Evolutionary conservation across 2,113 vertebrate species (phyloP), one percentile per base, ranked within the genome.

Genomic region (Pogona vitticeps): DNA sequence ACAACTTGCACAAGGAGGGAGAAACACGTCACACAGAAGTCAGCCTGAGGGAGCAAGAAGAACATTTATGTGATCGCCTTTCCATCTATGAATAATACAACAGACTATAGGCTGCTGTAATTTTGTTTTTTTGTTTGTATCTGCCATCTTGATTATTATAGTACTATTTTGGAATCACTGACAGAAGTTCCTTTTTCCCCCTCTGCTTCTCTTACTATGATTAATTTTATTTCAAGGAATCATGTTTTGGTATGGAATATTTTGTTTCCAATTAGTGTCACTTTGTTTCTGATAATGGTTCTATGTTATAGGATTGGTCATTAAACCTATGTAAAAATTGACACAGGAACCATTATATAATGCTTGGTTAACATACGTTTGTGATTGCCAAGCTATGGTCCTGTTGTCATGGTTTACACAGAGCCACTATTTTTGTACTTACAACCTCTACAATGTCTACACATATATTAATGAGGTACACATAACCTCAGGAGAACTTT

Each of bases 401-500:
- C 18, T 61, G 14, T 71, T 70, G 36, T n/a, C n/a, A n/a, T n/a
- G 59, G 38, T 61, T 63, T n/a, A 86, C 20, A 40, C 38, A 63
- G 38, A 17, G 28, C 59, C 71, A 80, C 9, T 40, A 46, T 63
- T 80, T 80, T 58, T 80, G 36, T 67, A 56, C 23, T 58, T 78
- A 58, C 33, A 58, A 38, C 12, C 52, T 2, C 58, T 61, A 46
- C 23, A 21, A 71, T 80, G 28, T 46, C 68, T 28, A 80, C 36
- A 63, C 15, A 73, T 80, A 80, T 28, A 52, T 71, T 73, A 42
- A 17, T 36, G 73, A 33, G 33, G 7, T 46, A 40, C 46, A 42
- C 63, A 61, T 86, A 73, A 81, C 56, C 78, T 65, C 28, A 28
- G 8, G 31, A 65, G 31, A 81, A 38, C 58, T 36, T 86, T 86